phyloP scores from a whole-genome alignment of 2,888 invertebrate genomes.

The Spisula solida region DNA sequence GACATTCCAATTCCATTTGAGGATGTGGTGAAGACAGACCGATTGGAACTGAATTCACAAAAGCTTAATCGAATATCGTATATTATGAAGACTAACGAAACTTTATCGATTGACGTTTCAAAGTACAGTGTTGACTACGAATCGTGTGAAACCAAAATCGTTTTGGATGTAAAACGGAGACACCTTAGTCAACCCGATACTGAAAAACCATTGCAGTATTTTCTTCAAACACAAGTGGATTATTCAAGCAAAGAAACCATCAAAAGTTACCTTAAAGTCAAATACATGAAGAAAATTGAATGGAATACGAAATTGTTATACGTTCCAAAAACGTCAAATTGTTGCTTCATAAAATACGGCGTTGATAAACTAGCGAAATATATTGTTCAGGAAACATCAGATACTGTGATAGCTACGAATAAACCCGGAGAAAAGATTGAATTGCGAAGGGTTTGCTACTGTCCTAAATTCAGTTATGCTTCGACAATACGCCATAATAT shows the following conservation, averaged over 20 bases:
- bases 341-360: background rate
- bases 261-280: background rate
- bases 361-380: background rate
- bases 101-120: background rate
- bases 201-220: background rate
- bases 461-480: conserved; percentile 18
- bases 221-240: conserved; percentile 18
- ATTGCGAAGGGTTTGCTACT: background rate
- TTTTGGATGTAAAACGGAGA: background rate
- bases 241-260: conserved; percentile 9
- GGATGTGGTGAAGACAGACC: background rate
- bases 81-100: background rate
- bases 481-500: background rate
- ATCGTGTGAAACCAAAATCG: background rate
- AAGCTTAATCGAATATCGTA: background rate
- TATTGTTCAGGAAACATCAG: conserved; percentile 10
- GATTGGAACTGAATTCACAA: background rate
- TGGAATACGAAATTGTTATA: background rate
- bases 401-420: background rate
- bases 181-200: background rate
- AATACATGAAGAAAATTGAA: conserved; percentile 11
- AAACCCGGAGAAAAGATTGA: background rate
- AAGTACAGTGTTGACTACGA: background rate
- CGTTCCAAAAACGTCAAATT: background rate
- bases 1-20: conserved; percentile 25